Evolutionary conservation across 2,797 vertebrate genomes (phyloP), one percentile per base, ranked within the genome.

Genomic region (Cheirogaleus major): DNA sequence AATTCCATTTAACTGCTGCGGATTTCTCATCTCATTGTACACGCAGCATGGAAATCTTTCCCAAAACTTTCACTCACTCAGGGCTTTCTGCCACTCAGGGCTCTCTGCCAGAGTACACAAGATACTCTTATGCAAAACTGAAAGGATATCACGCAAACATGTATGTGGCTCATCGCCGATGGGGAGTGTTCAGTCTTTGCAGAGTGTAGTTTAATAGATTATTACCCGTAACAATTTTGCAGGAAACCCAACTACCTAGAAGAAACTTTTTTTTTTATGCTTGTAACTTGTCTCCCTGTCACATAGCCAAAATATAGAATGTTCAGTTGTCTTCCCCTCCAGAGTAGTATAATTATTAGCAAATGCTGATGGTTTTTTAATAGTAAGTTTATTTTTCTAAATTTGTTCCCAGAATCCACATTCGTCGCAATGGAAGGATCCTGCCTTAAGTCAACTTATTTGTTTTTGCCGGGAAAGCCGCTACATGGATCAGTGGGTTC

Each of bases 401-500:
- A 89, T 93, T 20, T 80, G 30, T 98, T 97, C 92, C 41, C 99
- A 99, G 99, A 99, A 99, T 96, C 99, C 99, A 48, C 99, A 99
- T 95, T 98, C 99, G 0, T 99, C 99, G 0, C 98, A 98, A 63
- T 99, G 99, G 98, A 99, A 99, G 98, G 99, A 99, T 89, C 99
- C 99, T 25, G 99, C 99, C 4, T 98, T 99, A 96, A 99, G 99
- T 97, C 99, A 99, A 98, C 99, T 99, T 73, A 99, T 99, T 98
- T 98, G 99, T 72, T 99, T 99, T 98, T 99, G 99, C 98, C 99
- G 99, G 97, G 99, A 99, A 98, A 99, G 99, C 93, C 99, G 99
- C 35, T 99, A 99, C 97, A 97, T 99, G 99, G 99, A 99, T 94
- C 99, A 99, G 98, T 99, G 99, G 99, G 99, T 99, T 79, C 99